These are phyloP conservation scores for Chelonus formosanus DNA, from an alignment of 2,888 invertebrate species.

Conservation along the genomic window DNA sequence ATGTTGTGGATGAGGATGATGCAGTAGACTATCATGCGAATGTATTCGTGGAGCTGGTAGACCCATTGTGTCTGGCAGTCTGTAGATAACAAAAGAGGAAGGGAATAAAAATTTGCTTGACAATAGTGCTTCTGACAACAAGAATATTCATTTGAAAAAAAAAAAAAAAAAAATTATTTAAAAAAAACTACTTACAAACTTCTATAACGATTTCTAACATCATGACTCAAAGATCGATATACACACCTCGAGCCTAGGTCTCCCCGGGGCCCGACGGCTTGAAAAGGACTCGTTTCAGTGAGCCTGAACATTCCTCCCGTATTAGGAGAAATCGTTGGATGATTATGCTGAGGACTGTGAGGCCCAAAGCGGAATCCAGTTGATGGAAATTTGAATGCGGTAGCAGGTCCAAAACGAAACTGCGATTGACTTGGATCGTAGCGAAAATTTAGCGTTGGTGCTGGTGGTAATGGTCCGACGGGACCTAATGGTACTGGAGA, in stretches of 20 bases:
- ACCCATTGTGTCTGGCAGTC: constrained; percentile 61
- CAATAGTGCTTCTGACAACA: neutral
- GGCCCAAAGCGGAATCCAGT: constrained; percentile 61
- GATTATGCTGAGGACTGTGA: constrained; percentile 62
- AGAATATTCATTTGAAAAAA: neutral
- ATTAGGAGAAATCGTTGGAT: constrained; percentile 53
- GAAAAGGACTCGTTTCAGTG: constrained; percentile 62
- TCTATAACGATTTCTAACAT: constrained; percentile 19
- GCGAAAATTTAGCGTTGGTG: constrained; percentile 58
- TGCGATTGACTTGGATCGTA: constrained; percentile 60
- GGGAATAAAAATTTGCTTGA: neutral
- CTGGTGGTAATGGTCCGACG: constrained; percentile 59
- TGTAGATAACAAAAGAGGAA: constrained; percentile 39
- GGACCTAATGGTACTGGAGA: constrained; percentile 58
- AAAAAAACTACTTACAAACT: constrained; percentile 15
- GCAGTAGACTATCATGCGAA: constrained; percentile 59
- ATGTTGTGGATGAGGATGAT: constrained; percentile 54
- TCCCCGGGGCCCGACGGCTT: constrained; percentile 62
- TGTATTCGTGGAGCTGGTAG: constrained; percentile 58
- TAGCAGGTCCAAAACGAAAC: constrained; percentile 59
- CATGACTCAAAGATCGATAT: constrained; percentile 1
- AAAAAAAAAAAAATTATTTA: neutral
- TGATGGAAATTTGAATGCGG: constrained; percentile 61
- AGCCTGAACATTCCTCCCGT: constrained; percentile 62
- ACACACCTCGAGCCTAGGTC: constrained; percentile 61